phyloP scores from a whole-genome alignment of 2,113 vertebrate genomes.

The Mesoclemmys tuberculata region DNA sequence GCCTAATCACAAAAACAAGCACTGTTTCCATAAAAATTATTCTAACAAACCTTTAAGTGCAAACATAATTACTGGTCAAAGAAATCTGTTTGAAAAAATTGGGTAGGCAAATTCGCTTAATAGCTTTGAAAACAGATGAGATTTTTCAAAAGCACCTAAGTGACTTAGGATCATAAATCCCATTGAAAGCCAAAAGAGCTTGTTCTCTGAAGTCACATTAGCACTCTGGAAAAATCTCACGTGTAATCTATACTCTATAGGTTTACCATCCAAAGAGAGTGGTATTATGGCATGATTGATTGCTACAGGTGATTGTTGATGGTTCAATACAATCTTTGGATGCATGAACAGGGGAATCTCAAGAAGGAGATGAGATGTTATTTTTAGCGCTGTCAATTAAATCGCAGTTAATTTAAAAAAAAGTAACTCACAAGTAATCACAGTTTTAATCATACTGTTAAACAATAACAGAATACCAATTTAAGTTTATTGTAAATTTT shows the following conservation, averaged over 20 bases:
- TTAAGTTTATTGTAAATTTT: too few species aligned
- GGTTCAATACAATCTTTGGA: too few species aligned
- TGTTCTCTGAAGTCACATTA: neutral
- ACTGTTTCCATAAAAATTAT: neutral
- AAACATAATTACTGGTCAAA: neutral
- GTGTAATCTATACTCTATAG: neutral
- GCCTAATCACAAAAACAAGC: neutral
- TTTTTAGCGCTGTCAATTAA: too few species aligned
- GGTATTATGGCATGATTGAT: neutral
- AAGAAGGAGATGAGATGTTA: too few species aligned
- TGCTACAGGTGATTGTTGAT: too few species aligned
- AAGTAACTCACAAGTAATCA: too few species aligned
- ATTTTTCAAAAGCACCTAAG: neutral
- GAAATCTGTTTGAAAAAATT: neutral
- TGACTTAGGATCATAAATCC: neutral
- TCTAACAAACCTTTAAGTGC: conserved; percentile 19
- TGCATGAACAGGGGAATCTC: too few species aligned
- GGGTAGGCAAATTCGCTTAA: neutral
- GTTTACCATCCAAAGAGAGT: neutral
- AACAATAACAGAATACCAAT: too few species aligned
- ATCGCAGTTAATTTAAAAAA: too few species aligned
- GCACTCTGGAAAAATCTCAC: neutral
- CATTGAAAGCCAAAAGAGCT: neutral
- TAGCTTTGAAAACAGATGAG: neutral
- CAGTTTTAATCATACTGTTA: too few species aligned